Base-by-base conservation (phyloP, 2,888 invertebrate genomes). In the Melikaiella ostensackeni region DNA sequence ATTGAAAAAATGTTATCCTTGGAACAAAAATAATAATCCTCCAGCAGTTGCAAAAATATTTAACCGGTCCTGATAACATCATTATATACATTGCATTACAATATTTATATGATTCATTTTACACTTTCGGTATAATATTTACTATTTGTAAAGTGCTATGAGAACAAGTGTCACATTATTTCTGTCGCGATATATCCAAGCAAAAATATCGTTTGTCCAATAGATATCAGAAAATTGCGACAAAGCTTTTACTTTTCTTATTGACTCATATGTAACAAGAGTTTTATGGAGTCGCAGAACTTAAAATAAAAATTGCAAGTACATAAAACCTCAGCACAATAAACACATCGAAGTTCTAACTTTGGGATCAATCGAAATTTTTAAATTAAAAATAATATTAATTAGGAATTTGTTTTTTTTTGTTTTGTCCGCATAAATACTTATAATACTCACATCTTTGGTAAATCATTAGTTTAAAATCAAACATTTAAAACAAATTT, bases 121-220 rank as follows among this genome's bases (percentile, higher is more conserved):
- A 33, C 19, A 70, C 70, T 55, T 70, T 50, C 30, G n/a, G 50
- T 33, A 24, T 66, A 66, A 66, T 66, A 66, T 66, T 66, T 46
- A 27, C 19, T 66, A 46, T 66, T 66, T 50, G 38, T 55, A n/a
- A 50, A 50, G 70, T 70, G 70, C 70, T 70, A 70, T 70, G 50
- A 70, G 70, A 70, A 70, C 70, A 70, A 70, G 70, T 70, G 50
- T 50, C 27, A 70, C 19, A 66, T 16, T 38, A 46, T 70, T 33
- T n/a, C 30, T 70, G 70, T n/a, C 21, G 30, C 30, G 42, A 70
- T 70, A 21, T 38, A 46, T 66, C 30, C 27, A 42, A 16, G n/a
- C 19, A 19, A 70, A 46, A 70, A 50, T 50, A 50, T 70, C 9
- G 27, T 70, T 70, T 66, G 1, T 50, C n/a, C 50, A 30, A 70